Evolutionary conservation across 2,797 vertebrate species (phyloP).

Genomic region (Uromys caudimaculatus): DNA sequence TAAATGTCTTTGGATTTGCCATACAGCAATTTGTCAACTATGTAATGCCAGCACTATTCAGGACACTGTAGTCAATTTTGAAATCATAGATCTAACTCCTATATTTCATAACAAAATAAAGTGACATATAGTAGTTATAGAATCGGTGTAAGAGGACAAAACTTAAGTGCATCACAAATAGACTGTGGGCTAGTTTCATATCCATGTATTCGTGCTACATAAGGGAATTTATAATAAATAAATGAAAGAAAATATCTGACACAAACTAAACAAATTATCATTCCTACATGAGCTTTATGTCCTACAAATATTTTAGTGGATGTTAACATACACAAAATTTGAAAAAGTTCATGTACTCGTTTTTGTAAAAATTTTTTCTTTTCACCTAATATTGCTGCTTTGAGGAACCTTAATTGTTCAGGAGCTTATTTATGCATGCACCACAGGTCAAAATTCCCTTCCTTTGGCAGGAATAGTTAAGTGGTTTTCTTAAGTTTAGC

Average conservation of each 20-base stretch:
- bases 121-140: neutral
- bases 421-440: neutral
- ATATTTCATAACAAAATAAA: neutral
- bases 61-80: too few relatives aligned
- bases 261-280: neutral
- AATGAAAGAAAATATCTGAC: neutral
- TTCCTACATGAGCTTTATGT: neutral
- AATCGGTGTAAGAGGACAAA: neutral
- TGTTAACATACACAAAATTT: neutral
- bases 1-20: neutral
- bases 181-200: neutral
- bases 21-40: neutral
- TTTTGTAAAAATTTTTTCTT: neutral
- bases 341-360: neutral
- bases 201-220: neutral
- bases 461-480: neutral
- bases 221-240: neutral
- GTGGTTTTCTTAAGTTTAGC: neutral
- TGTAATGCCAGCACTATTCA: too few relatives aligned
- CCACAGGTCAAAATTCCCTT: neutral
- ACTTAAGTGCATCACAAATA: neutral
- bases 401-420: neutral
- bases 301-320: neutral
- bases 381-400: neutral
- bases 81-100: neutral